phyloP scores from a whole-genome alignment of 2,888 invertebrate genomes.

The Parnassius smintheus region DNA sequence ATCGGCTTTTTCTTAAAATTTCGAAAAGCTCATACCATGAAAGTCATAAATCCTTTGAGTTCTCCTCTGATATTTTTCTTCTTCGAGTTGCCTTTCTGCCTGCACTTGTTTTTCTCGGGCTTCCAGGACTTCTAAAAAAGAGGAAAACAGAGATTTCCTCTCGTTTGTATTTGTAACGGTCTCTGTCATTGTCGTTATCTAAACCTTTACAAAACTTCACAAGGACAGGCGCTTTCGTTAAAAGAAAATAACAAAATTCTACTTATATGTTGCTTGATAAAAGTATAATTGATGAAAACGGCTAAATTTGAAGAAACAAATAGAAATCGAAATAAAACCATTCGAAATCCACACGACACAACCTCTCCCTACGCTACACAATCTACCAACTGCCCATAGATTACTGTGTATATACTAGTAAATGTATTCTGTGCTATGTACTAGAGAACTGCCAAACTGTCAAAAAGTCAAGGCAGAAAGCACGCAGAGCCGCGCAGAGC shows the following conservation, averaged over 20 bases:
- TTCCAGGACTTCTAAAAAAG: conserved; percentile 68
- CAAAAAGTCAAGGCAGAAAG: too few species aligned
- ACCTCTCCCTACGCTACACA: conserved; percentile 45
- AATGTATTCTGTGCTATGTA: too few species aligned
- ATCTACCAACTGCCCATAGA: conserved; percentile 48
- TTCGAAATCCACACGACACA: conserved; percentile 52
- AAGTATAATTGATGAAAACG: conserved; percentile 30
- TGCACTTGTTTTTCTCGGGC: conserved; percentile 62
- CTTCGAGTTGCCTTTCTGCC: conserved; percentile 64
- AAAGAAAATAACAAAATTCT: conserved; percentile 21
- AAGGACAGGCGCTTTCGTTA: conserved; percentile 19
- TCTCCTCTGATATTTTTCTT: conserved; percentile 67
- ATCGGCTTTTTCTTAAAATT: background rate
- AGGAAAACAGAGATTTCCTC: conserved; percentile 70
- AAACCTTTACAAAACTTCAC: conserved; percentile 13
- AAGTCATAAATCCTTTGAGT: conserved; percentile 74
- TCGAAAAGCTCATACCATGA: conserved; percentile 54
- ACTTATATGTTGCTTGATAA: conserved; percentile 5
- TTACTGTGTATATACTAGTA: background rate
- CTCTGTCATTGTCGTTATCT: conserved; percentile 63
- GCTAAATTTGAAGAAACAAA: conserved; percentile 26
- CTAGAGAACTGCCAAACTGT: too few species aligned
- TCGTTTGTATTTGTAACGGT: conserved; percentile 73
- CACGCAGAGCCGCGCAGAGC: too few species aligned
- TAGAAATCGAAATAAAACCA: conserved; percentile 53